Base-by-base conservation (phyloP, 2,888 invertebrate species). In the Halictus quadricinctus region DNA sequence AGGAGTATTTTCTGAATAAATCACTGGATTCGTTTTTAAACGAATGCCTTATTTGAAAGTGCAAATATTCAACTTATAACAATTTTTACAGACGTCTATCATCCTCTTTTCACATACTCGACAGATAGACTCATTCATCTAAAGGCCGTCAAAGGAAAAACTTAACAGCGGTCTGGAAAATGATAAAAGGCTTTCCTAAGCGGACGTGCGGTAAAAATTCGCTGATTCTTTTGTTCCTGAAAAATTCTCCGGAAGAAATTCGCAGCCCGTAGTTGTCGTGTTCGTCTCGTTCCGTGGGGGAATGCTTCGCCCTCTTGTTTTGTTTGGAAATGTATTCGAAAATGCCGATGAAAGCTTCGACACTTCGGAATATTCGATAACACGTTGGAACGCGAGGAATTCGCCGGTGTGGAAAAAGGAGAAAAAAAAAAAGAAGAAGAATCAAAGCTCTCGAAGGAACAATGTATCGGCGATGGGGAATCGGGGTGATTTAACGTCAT, bases 401-500 rank as follows among this genome's bases (percentile, higher is more conserved):
- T 29, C 64, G 64, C 0, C 29, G 29, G 29, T 2, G 1, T 36
- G 29, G 15, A 54, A 54, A 54, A 21, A 5, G 29, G 36, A 21
- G 18, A 41, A 25, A 64, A 46, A 72, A 29, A 50, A 66, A 72
- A 79, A 5, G 29, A 36, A 18, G 18, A 41, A 81, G 25, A 72
- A 79, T 72, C 36, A 76, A 83, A 36, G 50, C 54, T 25, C 25
- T 29, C n/a, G 70, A 48, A 25, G 29, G 18, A 54, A 74, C n/a
- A 76, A 72, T 72, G 72, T 76, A 81, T 81, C 29, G 76, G 69
- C 48, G 48, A 73, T 66, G 25, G 48, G 21, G n/a, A 29, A 41
- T 73, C 48, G 46, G 48, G 66, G 46, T 69, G 64, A 81, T 83
- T 81, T 73, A 81, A 84, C 72, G 66, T 69, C 69, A 36, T 58